Percentiles rank a stretch among this genome's conserved stretches.
phyloP scores from a whole-genome alignment of 2,113 vertebrate species.

The Stigmatopora nigra region DNA sequence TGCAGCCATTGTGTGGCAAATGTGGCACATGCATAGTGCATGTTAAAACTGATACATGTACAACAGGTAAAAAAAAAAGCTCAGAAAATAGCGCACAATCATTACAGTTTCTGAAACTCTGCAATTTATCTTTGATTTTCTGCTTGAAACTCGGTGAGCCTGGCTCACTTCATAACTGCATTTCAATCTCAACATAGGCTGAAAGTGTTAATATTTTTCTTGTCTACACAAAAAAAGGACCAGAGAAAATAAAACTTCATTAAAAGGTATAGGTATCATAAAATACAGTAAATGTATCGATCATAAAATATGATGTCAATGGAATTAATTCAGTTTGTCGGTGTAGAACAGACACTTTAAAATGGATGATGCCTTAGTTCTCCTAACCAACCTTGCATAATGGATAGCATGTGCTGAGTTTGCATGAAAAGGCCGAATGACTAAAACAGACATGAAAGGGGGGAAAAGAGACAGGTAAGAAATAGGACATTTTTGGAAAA shows the following conservation, averaged over 20 bases:
- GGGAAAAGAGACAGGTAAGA: conserved; percentile 14
- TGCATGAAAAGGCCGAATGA: conserved; percentile 27
- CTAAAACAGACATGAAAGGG: conserved; percentile 37
- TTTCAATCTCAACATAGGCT: background rate
- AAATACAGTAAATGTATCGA: background rate
- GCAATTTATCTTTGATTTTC: too few species aligned
- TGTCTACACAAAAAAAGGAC: background rate
- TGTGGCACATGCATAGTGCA: too few species aligned
- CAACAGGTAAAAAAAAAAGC: too few species aligned
- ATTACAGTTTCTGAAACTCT: too few species aligned
- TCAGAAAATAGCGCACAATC: too few species aligned
- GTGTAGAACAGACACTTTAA: background rate
- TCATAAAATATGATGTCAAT: background rate
- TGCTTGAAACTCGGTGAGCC: too few species aligned
- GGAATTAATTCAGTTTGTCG: conserved; percentile 25
- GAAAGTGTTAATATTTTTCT: background rate
- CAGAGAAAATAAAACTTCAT: background rate
- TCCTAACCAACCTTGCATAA: conserved; percentile 58
- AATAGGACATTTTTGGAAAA: conserved; percentile 7
- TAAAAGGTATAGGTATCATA: background rate
- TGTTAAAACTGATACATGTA: too few species aligned
- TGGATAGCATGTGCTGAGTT: conserved; percentile 66
- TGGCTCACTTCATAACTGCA: background rate
- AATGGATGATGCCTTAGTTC: conserved; percentile 53
- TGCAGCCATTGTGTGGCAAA: too few species aligned